phyloP scores from a whole-genome alignment of 2,888 invertebrate genomes.

The Cantharis nigra region DNA sequence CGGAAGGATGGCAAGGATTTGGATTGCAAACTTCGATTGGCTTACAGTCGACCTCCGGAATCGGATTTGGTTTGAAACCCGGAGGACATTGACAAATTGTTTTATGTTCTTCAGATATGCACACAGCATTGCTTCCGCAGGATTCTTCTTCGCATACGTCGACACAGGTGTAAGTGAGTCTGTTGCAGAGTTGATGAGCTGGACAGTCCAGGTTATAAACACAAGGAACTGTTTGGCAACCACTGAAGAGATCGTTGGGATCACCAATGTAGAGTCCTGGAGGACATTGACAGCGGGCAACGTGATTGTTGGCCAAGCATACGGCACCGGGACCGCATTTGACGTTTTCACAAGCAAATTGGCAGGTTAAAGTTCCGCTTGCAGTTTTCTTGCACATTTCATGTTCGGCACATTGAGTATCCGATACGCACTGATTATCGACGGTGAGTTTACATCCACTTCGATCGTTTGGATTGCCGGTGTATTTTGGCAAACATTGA shows the following conservation, averaged over 20 bases:
- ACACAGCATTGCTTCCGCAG: conserved; percentile 86
- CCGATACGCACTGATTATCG: conserved; percentile 76
- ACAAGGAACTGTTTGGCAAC: conserved; percentile 81
- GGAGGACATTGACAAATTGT: conserved; percentile 84
- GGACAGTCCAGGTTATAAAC: conserved; percentile 87
- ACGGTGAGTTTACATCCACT: conserved; percentile 78
- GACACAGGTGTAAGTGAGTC: conserved; percentile 80
- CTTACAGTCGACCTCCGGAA: conserved; percentile 82
- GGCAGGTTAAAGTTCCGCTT: conserved; percentile 67
- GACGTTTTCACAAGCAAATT: conserved; percentile 76
- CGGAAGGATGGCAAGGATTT: conserved; percentile 80
- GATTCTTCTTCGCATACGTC: conserved; percentile 81
- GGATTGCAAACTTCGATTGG: conserved; percentile 73
- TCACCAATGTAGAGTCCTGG: conserved; percentile 85
- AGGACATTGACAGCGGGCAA: conserved; percentile 87
- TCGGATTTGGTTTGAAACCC: conserved; percentile 78
- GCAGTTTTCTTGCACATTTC: conserved; percentile 72
- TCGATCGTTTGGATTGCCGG: conserved; percentile 88
- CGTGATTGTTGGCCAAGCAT: conserved; percentile 88
- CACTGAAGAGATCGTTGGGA: conserved; percentile 74
- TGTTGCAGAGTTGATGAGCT: conserved; percentile 77
- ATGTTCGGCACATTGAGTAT: conserved; percentile 82
- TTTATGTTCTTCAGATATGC: conserved; percentile 83
- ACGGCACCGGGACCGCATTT: conserved; percentile 85
- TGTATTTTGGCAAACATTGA: conserved; percentile 80